These are phyloP conservation scores for Chironomus tentans DNA, from an alignment of 2,888 invertebrate genomes.

Conservation along the genomic window DNA sequence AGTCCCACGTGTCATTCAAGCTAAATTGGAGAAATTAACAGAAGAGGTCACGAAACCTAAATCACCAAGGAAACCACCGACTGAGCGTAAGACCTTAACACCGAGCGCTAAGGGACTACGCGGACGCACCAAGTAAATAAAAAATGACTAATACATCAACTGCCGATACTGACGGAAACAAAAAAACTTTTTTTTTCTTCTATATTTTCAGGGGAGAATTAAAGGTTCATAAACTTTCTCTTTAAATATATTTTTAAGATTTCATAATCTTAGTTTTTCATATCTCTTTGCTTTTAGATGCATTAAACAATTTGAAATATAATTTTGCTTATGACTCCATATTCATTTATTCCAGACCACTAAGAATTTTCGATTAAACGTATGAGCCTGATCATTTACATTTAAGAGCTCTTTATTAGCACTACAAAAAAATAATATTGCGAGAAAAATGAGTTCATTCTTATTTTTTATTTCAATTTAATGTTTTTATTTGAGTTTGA, in stretches of 20 bases:
- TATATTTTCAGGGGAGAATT: constrained; percentile 9
- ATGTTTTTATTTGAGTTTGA: too few relatives aligned
- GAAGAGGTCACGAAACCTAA: background rate
- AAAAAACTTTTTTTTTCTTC: background rate
- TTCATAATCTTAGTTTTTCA: constrained; percentile 5
- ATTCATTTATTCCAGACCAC: constrained; percentile 13
- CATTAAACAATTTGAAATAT: background rate
- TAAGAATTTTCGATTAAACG: constrained; percentile 9
- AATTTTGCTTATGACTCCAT: constrained; percentile 8
- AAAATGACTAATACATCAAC: background rate
- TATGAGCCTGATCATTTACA: background rate
- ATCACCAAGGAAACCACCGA: constrained; percentile 10
- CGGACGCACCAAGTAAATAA: constrained; percentile 12
- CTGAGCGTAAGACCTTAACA: background rate
- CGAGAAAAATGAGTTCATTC: too few relatives aligned
- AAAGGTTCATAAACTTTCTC: constrained; percentile 11
- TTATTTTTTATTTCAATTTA: too few relatives aligned
- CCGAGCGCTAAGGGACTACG: background rate
- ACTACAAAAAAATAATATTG: too few relatives aligned
- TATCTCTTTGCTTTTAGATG: background rate
- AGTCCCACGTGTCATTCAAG: constrained; percentile 15
- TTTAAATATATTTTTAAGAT: background rate
- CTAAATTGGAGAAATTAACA: background rate
- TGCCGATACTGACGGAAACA: background rate
- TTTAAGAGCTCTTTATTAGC: too few relatives aligned